phyloP scores from a whole-genome alignment of 2,888 invertebrate genomes.

The Seladonia tumulorum region DNA sequence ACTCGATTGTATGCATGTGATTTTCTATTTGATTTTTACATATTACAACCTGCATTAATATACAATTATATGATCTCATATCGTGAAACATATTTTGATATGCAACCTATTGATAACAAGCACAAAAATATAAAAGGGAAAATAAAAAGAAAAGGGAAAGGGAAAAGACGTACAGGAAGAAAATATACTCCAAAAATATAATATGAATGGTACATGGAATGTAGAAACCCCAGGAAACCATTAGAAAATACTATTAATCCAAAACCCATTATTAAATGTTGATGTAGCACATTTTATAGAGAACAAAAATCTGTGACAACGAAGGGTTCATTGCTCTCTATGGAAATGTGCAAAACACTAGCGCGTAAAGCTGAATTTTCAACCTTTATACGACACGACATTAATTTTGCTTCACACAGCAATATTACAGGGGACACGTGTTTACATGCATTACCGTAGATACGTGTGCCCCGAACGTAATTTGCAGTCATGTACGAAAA shows the following conservation, averaged over 20 bases:
- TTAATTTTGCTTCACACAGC: constrained; percentile 27
- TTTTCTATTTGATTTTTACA: no score
- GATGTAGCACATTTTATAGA: background rate
- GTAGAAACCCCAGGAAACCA: background rate
- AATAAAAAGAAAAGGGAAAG: no score
- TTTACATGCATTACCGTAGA: background rate
- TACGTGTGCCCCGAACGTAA: background rate
- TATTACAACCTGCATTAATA: no score
- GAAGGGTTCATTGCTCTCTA: background rate
- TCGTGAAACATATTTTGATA: no score
- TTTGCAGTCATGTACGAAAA: background rate
- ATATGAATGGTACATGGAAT: no score
- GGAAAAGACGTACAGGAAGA: no score
- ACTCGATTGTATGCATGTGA: no score
- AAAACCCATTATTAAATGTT: background rate
- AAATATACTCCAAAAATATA: no score
- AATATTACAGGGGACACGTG: constrained; percentile 13
- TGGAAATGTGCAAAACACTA: background rate
- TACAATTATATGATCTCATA: no score
- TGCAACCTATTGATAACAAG: no score
- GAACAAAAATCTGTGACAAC: background rate
- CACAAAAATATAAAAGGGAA: no score
- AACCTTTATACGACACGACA: background rate
- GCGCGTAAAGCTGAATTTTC: constrained; percentile 15
- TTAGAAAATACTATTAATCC: background rate